Evolutionary conservation across 1,140 invertebrate species (phyloP), one percentile per base, ranked within the genome.

Genomic region (Bombus difficillimus): DNA sequence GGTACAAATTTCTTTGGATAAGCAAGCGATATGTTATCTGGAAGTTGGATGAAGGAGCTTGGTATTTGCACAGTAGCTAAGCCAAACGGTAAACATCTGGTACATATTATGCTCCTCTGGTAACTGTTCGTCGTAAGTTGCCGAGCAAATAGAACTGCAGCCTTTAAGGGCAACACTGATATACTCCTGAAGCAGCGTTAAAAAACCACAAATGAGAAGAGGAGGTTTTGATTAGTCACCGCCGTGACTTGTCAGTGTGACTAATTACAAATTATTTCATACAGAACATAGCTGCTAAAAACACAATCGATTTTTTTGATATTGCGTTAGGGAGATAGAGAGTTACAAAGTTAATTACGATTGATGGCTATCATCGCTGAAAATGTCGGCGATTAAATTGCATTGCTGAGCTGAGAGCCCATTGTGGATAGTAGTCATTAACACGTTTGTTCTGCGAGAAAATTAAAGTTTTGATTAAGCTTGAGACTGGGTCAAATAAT

Each of bases 1-100:
- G 75, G 12, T 57, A 75, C 25, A 47, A 62, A 62, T 77, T 62
- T 77, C 57, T 47, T 53, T 41, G 25, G 64, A 47, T 34, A 47
- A 47, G 41, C 64, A 37, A 32, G 37, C 8, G 32, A 47, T 68
- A 47, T 80, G 28, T 80, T 64, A 80, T 80, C 25, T 80, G 43
- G 4, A 53, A 80, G 78, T 53, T 15, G 41, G 53, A 53, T 28
- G 73, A 66, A 68, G 32, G 34, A 76, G 1, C 12, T 84, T 32
- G 66, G 74, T 71, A 57, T 84, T 84, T 84, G 75, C 82, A 59
- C n/a, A 43, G 59, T 83, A 28, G 34, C 81, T 66, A 71, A 68
- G 62, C 34, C 62, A 47, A 71, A 84, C 22, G n/a, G 73, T n/a
- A 43, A 79, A 64, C 83, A 81, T 85, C 71, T 87, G 86, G 76